Conservation (phyloP, 2,888 invertebrate species). For the Troides oblongomaculatus region DNA sequence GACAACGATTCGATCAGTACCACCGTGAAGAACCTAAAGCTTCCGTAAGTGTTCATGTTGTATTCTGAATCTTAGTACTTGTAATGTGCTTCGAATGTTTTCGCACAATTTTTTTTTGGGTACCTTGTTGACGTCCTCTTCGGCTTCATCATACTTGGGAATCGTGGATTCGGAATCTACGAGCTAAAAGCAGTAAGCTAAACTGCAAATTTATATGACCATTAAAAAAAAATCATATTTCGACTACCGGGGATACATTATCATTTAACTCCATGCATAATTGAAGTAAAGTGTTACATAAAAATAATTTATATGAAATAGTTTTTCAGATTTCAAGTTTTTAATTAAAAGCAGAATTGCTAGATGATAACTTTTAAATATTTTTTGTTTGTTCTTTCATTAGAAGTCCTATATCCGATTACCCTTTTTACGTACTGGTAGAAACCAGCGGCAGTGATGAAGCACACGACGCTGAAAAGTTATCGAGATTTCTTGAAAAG, state of each 20-base stretch:
- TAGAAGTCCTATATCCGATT: constrained; percentile 81
- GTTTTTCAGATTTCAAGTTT: background rate
- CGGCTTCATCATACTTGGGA: too few relatives aligned
- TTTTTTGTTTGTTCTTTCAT: background rate
- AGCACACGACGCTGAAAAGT: constrained; percentile 92
- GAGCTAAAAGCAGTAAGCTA: too few relatives aligned
- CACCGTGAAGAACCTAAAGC: constrained; percentile 79
- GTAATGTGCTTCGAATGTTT: too few relatives aligned
- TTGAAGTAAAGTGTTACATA: too few relatives aligned
- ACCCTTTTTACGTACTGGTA: constrained; percentile 91
- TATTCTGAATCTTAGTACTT: background rate
- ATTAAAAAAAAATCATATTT: too few relatives aligned
- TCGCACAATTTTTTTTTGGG: too few relatives aligned
- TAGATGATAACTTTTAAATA: background rate
- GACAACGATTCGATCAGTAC: constrained; percentile 87
- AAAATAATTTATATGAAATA: too few relatives aligned
- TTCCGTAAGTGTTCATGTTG: constrained; percentile 58
- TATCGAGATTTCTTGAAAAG: constrained; percentile 87
- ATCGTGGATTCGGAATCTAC: too few relatives aligned
- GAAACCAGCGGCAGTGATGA: constrained; percentile 94
- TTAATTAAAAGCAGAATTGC: background rate
- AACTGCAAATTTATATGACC: too few relatives aligned
- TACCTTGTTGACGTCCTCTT: too few relatives aligned
- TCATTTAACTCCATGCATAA: too few relatives aligned
- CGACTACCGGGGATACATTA: too few relatives aligned